Percentiles rank a stretch among this genome's conserved stretches.
Evolutionary conservation across 2,888 invertebrate genomes (phyloP).

Genomic region (Cosmia trapezina): DNA sequence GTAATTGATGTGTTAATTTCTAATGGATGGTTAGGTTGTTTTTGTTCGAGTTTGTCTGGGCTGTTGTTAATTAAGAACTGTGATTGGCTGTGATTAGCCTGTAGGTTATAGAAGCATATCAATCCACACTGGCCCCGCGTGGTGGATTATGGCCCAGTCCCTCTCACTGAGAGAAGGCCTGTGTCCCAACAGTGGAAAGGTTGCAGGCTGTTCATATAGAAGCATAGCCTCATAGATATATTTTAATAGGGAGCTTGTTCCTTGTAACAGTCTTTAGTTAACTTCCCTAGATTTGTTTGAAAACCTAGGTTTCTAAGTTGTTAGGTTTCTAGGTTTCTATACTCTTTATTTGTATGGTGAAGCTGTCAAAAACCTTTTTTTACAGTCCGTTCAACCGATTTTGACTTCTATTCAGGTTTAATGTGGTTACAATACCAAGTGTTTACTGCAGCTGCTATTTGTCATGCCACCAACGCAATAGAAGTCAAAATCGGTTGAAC

Average conservation of each 20-base stretch:
- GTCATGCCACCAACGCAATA: too few species aligned
- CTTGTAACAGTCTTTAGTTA: not conserved
- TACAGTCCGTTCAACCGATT: too few species aligned
- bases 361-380: too few species aligned
- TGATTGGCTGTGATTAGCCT: conserved; percentile 9
- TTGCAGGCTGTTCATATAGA: not conserved
- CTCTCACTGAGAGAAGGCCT: not conserved
- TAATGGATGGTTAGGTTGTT: conserved; percentile 38
- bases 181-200: too few species aligned
- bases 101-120: not conserved
- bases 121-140: not conserved
- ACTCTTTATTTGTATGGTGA: too few species aligned
- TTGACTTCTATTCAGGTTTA: too few species aligned
- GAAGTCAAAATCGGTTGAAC: too few species aligned
- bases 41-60: not conserved
- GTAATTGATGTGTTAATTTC: conserved; percentile 58
- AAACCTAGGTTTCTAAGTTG: too few species aligned
- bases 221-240: too few species aligned
- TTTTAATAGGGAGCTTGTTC: not conserved
- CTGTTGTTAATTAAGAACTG: not conserved
- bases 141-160: not conserved
- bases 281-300: not conserved
- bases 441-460: too few species aligned
- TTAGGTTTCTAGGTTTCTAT: too few species aligned
- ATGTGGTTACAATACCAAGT: too few species aligned